Conservation (phyloP, 2,888 invertebrate genomes). For the Drosophila neotestacea region DNA sequence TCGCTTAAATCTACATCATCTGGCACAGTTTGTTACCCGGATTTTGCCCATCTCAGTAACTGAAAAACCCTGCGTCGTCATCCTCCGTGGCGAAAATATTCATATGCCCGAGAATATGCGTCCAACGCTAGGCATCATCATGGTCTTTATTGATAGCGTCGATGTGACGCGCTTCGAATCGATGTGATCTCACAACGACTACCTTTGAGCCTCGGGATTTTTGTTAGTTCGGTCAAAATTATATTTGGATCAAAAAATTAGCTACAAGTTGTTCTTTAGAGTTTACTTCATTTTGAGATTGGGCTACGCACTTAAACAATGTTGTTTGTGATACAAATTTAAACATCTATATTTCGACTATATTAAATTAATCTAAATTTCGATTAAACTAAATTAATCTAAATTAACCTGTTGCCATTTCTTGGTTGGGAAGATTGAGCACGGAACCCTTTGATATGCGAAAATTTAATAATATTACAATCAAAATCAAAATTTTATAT, state of each 20-base stretch:
- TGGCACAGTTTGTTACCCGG: constrained; percentile 48
- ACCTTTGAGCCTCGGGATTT: constrained; percentile 23
- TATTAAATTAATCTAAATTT: too few species aligned
- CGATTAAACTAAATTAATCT: too few species aligned
- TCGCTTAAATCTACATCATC: constrained; percentile 46
- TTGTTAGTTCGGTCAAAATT: constrained; percentile 32
- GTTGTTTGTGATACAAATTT: neutral
- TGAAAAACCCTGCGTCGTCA: constrained; percentile 54
- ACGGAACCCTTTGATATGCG: too few species aligned
- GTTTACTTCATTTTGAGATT: constrained; percentile 1
- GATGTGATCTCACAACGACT: neutral
- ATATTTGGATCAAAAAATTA: constrained; percentile 22
- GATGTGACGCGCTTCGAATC: constrained; percentile 48
- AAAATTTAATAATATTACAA: too few species aligned
- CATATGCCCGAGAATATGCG: constrained; percentile 65
- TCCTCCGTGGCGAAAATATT: constrained; percentile 53
- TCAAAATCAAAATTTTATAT: too few species aligned
- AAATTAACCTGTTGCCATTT: neutral
- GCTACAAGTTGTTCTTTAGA: constrained; percentile 3
- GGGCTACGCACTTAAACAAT: neutral
- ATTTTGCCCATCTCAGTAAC: constrained; percentile 38
- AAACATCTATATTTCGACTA: constrained; percentile 15
- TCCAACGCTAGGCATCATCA: constrained; percentile 50
- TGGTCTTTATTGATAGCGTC: constrained; percentile 62
- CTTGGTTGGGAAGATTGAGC: neutral